Base-by-base conservation (phyloP, 2,888 invertebrate species). In the Agrotis exclamationis region DNA sequence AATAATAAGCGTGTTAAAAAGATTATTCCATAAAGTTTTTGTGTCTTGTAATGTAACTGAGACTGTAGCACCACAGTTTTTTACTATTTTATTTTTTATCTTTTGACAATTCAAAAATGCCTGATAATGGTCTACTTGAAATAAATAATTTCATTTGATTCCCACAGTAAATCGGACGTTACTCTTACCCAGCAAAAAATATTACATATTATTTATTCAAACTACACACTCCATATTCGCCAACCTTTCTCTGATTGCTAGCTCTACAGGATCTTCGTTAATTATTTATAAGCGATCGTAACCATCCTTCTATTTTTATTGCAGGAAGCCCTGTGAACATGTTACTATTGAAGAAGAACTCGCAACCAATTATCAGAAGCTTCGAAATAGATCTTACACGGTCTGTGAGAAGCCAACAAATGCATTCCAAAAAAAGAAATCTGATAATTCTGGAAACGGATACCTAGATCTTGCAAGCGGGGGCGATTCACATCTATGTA, bases 401-500 rank as follows among this genome's bases (percentile, higher is more conserved):
- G 92, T 96, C 45, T 96, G 92, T 80, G 96, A 95, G 70, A 96
- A 95, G 83, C 95, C 96, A 4, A 79, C 86, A 16, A 92, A 93
- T 84, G 90, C 94, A 90, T 94, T 93, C 91, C 94, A 93, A 76
- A 94, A 94, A 84, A 82, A 80, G 5, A 95, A 94, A 86, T 85
- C 89, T 0, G 96, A 96, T n/a, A 90, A 91, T 70, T 86, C 89
- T 50, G 93, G 89, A 80, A 96, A 97, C 79, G 97, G 97, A 86
- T 97, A 97, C 86, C 93, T 97, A 80, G 97, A 97, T 88, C 89
- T 97, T 89, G 97, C 97, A 78, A 96, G 96, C 87, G 97, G 96
- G 74, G 97, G 97, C 18, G 96, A 97, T 74, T 97, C 97, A 11
- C 92, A 97, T 86, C 85, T 96, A 81, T 96, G 96, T 77, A 86